A percentile compares a stretch with the other conserved stretches of the same genome.
Conservation (phyloP, 2,888 invertebrate genomes). For the Rhyacophila evoluta region DNA sequence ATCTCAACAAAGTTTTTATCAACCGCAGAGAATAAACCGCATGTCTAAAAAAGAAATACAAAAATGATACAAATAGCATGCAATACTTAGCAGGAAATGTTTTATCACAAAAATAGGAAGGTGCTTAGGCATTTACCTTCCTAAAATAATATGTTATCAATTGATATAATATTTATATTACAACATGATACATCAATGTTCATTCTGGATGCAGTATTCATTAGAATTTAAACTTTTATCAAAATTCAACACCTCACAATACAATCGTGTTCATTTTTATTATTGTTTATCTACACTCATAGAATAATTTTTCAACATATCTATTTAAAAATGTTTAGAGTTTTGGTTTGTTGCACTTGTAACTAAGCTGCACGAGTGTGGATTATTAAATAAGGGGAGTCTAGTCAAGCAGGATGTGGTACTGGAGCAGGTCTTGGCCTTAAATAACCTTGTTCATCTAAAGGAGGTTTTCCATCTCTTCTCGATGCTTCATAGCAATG, state of each 20-base stretch:
- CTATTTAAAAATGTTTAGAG: too few relatives aligned
- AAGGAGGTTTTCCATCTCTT: conserved; percentile 65
- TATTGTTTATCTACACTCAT: too few relatives aligned
- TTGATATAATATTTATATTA: not conserved
- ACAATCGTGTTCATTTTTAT: too few relatives aligned
- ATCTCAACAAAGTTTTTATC: not conserved
- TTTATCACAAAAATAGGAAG: conserved; percentile 1
- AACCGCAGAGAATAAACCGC: not conserved
- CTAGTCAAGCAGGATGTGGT: conserved; percentile 33
- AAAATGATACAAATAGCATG: not conserved
- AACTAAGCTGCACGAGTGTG: conserved; percentile 7
- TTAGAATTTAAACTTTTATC: too few relatives aligned
- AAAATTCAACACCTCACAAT: too few relatives aligned
- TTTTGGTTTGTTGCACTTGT: not conserved
- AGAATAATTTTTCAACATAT: too few relatives aligned
- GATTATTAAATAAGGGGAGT: not conserved
- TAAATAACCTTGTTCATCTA: conserved; percentile 70
- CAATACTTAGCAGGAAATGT: conserved; percentile 17
- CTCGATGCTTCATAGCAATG: conserved; percentile 70
- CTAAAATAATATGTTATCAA: not conserved
- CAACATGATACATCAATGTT: not conserved
- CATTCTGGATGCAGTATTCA: too few relatives aligned
- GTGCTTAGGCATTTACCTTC: not conserved
- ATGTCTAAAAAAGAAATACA: not conserved
- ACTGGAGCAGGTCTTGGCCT: conserved; percentile 63